Evolutionary conservation across 1,140 invertebrate genomes (phyloP).

Genomic region (Carcinoscorpius rotundicauda): DNA sequence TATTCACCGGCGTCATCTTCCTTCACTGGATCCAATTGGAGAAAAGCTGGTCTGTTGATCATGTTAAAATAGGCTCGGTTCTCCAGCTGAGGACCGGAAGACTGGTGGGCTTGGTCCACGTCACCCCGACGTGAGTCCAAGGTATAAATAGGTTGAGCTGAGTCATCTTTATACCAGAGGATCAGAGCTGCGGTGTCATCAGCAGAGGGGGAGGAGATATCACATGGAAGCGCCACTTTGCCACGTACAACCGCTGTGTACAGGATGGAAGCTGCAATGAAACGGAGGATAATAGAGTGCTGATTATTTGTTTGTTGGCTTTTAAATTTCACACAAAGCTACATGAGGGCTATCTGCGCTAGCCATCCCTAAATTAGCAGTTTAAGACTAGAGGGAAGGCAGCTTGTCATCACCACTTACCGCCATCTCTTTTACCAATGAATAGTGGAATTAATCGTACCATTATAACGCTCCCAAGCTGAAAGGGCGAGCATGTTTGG

Average conservation of each 20-base stretch:
- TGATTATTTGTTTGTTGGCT: too few species aligned
- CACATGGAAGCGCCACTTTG: conserved; percentile 49
- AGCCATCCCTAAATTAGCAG: too few species aligned
- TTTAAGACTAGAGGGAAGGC: too few species aligned
- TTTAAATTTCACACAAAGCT: too few species aligned
- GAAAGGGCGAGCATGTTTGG: too few species aligned
- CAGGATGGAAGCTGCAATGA: neutral
- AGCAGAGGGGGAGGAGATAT: conserved; percentile 54
- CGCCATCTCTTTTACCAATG: too few species aligned
- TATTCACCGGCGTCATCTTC: conserved; percentile 73
- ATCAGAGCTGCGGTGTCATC: conserved; percentile 80
- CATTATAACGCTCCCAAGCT: too few species aligned
- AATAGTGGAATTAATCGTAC: too few species aligned
- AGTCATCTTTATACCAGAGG: conserved; percentile 72
- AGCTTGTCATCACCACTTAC: too few species aligned
- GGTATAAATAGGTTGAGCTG: conserved; percentile 62
- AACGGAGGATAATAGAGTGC: too few species aligned
- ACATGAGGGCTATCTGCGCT: too few species aligned
- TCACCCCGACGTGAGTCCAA: conserved; percentile 20
- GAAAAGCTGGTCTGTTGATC: conserved; percentile 38
- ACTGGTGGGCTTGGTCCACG: conserved; percentile 20
- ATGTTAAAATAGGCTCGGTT: conserved; percentile 19
- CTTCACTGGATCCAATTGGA: conserved; percentile 63
- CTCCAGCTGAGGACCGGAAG: conserved; percentile 12
- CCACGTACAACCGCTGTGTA: conserved; percentile 8